These are phyloP conservation scores for Aphodius sticticus DNA, from an alignment of 2,888 invertebrate species.

Conservation along the genomic window DNA sequence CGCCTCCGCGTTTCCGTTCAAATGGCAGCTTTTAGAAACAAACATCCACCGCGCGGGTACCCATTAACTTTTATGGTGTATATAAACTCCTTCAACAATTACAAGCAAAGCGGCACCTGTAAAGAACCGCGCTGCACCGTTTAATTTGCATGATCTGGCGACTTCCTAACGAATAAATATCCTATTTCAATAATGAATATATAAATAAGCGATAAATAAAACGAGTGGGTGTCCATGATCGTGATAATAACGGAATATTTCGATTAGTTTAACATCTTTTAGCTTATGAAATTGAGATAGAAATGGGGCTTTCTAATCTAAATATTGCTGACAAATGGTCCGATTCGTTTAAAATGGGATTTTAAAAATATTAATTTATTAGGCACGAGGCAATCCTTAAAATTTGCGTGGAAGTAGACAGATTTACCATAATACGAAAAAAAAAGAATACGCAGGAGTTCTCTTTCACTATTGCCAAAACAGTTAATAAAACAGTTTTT, in stretches of 20 bases:
- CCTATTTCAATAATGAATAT: slow-evolving; percentile 17
- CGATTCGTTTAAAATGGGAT: neutral
- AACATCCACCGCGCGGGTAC: neutral
- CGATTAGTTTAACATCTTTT: neutral
- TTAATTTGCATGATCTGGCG: slow-evolving; percentile 16
- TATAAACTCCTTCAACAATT: slow-evolving; percentile 17
- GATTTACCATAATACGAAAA: too few relatives aligned
- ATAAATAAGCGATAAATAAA: slow-evolving; percentile 6
- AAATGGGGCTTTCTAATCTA: neutral
- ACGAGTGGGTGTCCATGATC: neutral
- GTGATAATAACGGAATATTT: neutral
- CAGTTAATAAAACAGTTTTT: too few relatives aligned
- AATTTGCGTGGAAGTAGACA: too few relatives aligned
- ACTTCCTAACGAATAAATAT: slow-evolving; percentile 15
- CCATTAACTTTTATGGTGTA: slow-evolving; percentile 22
- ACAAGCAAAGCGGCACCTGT: slow-evolving; percentile 8
- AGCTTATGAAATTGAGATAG: neutral
- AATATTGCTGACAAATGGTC: neutral
- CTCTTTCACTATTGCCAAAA: too few relatives aligned
- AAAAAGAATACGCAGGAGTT: too few relatives aligned
- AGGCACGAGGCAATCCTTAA: too few relatives aligned
- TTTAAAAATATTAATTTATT: neutral
- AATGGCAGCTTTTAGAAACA: slow-evolving; percentile 12
- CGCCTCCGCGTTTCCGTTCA: slow-evolving; percentile 19
- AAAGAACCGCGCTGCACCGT: slow-evolving; percentile 7